Percentiles rank a stretch among this genome's conserved stretches.
phyloP scores from a whole-genome alignment of 2,797 vertebrate genomes.

The Semaprochilodus insignis region DNA sequence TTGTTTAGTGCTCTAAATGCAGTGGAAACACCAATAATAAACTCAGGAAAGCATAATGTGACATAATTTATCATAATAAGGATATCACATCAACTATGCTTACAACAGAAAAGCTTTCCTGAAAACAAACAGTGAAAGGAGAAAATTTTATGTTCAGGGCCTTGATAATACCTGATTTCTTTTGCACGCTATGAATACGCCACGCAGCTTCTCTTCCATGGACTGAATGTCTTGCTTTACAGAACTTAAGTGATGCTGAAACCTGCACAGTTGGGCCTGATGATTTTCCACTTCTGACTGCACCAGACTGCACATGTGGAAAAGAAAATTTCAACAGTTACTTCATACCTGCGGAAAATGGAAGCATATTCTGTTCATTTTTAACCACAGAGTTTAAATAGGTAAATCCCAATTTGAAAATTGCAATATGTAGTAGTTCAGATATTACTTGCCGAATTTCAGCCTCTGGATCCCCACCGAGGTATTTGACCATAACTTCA shows the following conservation, averaged over 20 bases:
- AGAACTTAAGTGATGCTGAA: slow-evolving; percentile 67
- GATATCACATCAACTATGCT: not conserved
- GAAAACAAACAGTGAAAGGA: not conserved
- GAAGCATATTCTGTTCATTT: not conserved
- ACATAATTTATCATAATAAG: too few relatives aligned
- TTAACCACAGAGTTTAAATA: not conserved
- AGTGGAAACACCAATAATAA: too few relatives aligned
- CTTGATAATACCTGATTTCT: slow-evolving; percentile 56
- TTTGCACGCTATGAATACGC: slow-evolving; percentile 60
- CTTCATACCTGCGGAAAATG: not conserved
- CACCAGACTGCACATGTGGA: slow-evolving; percentile 50
- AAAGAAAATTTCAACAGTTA: not conserved
- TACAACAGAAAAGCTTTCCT: not conserved
- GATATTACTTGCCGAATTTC: slow-evolving; percentile 58
- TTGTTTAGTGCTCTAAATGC: too few relatives aligned
- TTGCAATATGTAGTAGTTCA: not conserved
- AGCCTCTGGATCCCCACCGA: slow-evolving; percentile 69
- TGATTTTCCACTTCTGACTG: slow-evolving; percentile 67
- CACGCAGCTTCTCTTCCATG: slow-evolving; percentile 68
- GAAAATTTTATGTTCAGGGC: not conserved
- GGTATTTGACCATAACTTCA: slow-evolving; percentile 70
- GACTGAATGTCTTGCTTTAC: slow-evolving; percentile 65
- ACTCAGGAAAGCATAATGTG: too few relatives aligned
- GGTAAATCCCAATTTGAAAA: not conserved
- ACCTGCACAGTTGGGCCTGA: slow-evolving; percentile 71